These are phyloP conservation scores for Achroia grisella DNA, from an alignment of 1,140 invertebrate genomes.

Conservation along the genomic window DNA sequence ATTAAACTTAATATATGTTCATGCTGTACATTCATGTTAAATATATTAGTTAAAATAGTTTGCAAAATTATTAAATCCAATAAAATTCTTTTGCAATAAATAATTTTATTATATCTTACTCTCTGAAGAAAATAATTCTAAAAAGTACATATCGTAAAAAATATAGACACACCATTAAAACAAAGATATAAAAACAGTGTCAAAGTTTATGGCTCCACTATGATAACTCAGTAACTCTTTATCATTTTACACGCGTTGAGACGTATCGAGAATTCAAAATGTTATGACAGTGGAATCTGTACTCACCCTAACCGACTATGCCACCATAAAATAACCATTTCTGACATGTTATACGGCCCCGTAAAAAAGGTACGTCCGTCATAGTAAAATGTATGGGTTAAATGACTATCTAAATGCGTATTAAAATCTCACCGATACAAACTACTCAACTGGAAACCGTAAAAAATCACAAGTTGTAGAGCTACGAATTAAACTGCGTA, in stretches of 20 bases:
- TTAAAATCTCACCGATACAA: constrained; percentile 67
- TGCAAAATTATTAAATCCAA: too few relatives aligned
- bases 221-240: constrained; percentile 23
- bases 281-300: constrained; percentile 58
- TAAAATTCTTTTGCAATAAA: too few relatives aligned
- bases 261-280: constrained; percentile 56
- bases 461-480: constrained; percentile 47
- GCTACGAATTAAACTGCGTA: constrained; percentile 10
- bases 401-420: constrained; percentile 61
- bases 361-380: constrained; percentile 51
- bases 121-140: too few relatives aligned
- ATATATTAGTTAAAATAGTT: too few relatives aligned
- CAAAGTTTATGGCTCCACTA: constrained; percentile 23
- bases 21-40: too few relatives aligned
- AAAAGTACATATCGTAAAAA: too few relatives aligned
- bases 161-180: constrained; percentile 8
- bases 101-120: too few relatives aligned
- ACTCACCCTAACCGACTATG: constrained; percentile 32
- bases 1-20: too few relatives aligned
- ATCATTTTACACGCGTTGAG: constrained; percentile 31
- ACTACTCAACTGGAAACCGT: constrained; percentile 64
- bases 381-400: constrained; percentile 52
- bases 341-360: constrained; percentile 58
- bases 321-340: constrained; percentile 66
- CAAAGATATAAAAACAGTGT: constrained; percentile 23